Base-by-base conservation (phyloP, 1,140 invertebrate species). In the Camponotus vicinus region DNA sequence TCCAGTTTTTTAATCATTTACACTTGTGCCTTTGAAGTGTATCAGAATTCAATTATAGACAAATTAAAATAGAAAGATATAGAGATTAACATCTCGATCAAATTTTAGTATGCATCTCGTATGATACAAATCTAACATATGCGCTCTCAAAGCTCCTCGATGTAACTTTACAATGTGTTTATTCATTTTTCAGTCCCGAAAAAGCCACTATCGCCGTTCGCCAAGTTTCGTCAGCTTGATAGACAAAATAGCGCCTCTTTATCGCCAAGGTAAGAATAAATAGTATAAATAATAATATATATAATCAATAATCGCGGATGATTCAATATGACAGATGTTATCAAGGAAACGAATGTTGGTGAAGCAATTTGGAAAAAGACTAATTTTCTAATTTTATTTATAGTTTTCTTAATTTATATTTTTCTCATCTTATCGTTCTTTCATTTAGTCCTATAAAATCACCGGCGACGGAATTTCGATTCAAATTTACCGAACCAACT, bases 201-300 rank as follows among this genome's bases (percentile, higher is more conserved):
- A 83, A 97, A 97, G 94, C 96, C 97, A 83, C 96, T 97, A 92
- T 98, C 98, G 91, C 97, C 98, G 84, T 98, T 98, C 95, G 97
- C 97, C 92, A 98, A 98, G 96, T 98, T 98, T 96, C 97, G 97
- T 93, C 97, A 98, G 96, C 96, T 98, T 94, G 98, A 98, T 95
- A 97, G 97, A 93, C 97, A 98, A 95, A 97, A 97, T 94, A 98
- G 97, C 92, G 95, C 96, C 80, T 95, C 96, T 92, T 96, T 96
- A 89, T 96, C 96, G 88, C 97, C 97, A 95, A 98, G 97, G 97
- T 98, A 96, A 95, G 93, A 76, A 57, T 32, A 63, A 1, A 49
- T 34, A 75, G 27, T 27, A 21, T 42, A 18, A 42, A 27, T 27
- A 61, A 49, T 27, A 52, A 6, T 70, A 8, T 32, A 55, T 4